Evolutionary conservation across 2,797 vertebrate genomes (phyloP).

Genomic region (Poeciliopsis infans): DNA sequence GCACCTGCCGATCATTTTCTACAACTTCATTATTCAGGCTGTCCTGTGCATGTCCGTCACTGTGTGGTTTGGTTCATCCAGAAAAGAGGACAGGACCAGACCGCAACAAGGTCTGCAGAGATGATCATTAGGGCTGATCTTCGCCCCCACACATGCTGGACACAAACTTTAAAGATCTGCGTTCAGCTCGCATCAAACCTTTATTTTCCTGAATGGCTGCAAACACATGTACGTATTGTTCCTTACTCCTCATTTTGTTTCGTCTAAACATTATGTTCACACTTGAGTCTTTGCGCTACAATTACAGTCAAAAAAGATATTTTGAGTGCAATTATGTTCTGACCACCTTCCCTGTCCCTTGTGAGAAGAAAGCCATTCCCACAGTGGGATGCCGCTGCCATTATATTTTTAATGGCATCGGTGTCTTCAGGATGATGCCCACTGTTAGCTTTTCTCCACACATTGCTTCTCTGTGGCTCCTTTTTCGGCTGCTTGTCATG

Average conservation of each 20-base stretch:
- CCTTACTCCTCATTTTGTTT: too few relatives aligned
- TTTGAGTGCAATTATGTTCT: too few relatives aligned
- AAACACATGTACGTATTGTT: too few relatives aligned
- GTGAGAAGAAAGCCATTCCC: not conserved
- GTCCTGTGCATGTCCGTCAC: not conserved
- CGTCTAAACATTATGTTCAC: too few relatives aligned
- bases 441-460: too few relatives aligned
- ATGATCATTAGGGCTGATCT: not conserved
- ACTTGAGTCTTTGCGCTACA: too few relatives aligned
- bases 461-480: not conserved
- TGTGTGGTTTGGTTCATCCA: not conserved
- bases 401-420: not conserved
- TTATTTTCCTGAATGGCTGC: too few relatives aligned
- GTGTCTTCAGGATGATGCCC: not conserved
- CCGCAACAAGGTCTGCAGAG: not conserved
- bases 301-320: too few relatives aligned
- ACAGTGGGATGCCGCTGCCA: not conserved
- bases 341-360: not conserved
- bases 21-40: not conserved
- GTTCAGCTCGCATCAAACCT: not conserved
- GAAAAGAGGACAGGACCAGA: not conserved
- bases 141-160: constrained; percentile 1
- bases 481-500: not conserved
- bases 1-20: not conserved
- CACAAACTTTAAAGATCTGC: not conserved